A percentile compares a stretch with the other conserved stretches of the same genome.
phyloP scores from a whole-genome alignment of 2,797 vertebrate genomes.

The Sphaeramia orbicularis region DNA sequence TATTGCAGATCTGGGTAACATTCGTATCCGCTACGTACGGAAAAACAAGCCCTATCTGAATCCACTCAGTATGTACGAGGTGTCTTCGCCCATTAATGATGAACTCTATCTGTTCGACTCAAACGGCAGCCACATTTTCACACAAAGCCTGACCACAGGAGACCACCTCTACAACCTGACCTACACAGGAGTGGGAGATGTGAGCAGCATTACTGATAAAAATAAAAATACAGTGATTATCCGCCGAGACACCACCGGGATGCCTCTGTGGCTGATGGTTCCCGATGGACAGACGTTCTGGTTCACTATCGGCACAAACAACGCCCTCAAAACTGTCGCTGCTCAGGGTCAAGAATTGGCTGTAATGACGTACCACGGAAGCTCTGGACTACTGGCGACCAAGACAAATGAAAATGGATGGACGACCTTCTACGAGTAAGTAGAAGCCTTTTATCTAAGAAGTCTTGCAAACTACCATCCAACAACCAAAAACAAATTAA shows the following conservation, averaged over 20 bases:
- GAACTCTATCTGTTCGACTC: conserved; percentile 97
- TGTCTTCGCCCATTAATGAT: conserved; percentile 95
- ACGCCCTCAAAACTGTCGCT: conserved; percentile 92
- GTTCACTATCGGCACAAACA: conserved; percentile 98
- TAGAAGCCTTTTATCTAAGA: conserved; percentile 50
- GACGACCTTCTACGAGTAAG: conserved; percentile 99
- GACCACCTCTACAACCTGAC: conserved; percentile 97
- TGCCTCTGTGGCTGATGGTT: conserved; percentile 95
- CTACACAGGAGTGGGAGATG: conserved; percentile 91
- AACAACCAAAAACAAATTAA: no score
- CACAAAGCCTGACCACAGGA: conserved; percentile 96
- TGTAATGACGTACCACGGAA: conserved; percentile 97
- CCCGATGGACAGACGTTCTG: conserved; percentile 96
- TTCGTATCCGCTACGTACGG: conserved; percentile 94
- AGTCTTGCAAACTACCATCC: no score
- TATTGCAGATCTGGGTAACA: conserved; percentile 95
- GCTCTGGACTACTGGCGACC: conserved; percentile 94
- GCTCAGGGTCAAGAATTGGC: conserved; percentile 95
- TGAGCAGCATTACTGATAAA: conserved; percentile 93
- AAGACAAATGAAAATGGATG: conserved; percentile 98
- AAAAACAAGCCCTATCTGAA: conserved; percentile 96
- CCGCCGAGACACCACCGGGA: conserved; percentile 92
- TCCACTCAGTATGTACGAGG: conserved; percentile 94
- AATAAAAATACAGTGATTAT: conserved; percentile 93
- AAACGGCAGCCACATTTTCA: conserved; percentile 95